A percentile compares a stretch with the other conserved stretches of the same genome.
These are phyloP conservation scores for Heliconius erato DNA, from an alignment of 2,888 invertebrate species.

Conservation along the genomic window DNA sequence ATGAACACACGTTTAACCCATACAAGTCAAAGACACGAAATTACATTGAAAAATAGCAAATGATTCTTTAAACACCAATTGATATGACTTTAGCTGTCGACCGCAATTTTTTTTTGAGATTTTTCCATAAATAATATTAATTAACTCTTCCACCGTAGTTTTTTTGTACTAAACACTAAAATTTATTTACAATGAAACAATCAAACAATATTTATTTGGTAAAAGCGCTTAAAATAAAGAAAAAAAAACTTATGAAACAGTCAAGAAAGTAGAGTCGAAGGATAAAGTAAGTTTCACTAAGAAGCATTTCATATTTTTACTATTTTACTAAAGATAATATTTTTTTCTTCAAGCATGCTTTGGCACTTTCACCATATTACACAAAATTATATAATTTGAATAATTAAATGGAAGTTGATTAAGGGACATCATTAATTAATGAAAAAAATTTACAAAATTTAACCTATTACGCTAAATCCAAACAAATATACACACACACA, in stretches of 20 bases:
- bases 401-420: conserved; percentile 54
- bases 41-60: conserved; percentile 45
- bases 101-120: conserved; percentile 48
- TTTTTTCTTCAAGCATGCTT: conserved; percentile 64
- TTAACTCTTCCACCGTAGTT: conserved; percentile 74
- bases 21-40: conserved; percentile 49
- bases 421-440: conserved; percentile 40
- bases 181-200: conserved; percentile 78
- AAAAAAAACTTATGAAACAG: conserved; percentile 42
- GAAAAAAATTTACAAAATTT: conserved; percentile 76
- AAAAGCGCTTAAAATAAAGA: conserved; percentile 71
- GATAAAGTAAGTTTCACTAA: conserved; percentile 31
- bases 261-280: conserved; percentile 39
- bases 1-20: conserved; percentile 50
- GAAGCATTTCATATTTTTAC: conserved; percentile 34
- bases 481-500: conserved; percentile 82
- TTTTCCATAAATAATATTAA: conserved; percentile 52
- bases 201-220: conserved; percentile 75
- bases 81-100: conserved; percentile 53
- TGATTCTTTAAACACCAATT: conserved; percentile 49
- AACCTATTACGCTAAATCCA: conserved; percentile 77
- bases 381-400: conserved; percentile 58
- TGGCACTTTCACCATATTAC: conserved; percentile 73
- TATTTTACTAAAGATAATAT: conserved; percentile 41
- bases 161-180: conserved; percentile 81